Conservation (phyloP, 2,797 vertebrate genomes). For the Nannoperca australis region DNA sequence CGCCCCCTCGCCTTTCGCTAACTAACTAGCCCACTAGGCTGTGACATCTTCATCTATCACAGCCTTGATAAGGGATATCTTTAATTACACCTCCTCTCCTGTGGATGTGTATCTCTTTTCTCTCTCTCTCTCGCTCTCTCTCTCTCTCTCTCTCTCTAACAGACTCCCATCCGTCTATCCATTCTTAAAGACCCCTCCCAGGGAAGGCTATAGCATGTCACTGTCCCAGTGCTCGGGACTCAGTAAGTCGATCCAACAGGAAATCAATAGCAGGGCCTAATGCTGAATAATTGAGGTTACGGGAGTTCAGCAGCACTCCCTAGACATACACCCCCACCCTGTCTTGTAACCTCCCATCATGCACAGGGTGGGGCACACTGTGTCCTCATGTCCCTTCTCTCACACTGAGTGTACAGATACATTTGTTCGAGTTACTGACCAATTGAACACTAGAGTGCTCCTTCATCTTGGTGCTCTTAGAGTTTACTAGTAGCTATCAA, state of each 20-base stretch:
- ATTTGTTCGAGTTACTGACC: slow-evolving; percentile 65
- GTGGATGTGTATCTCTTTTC: slow-evolving; percentile 74
- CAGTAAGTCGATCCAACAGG: slow-evolving; percentile 87
- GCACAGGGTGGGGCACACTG: slow-evolving; percentile 57
- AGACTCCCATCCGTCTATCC: slow-evolving; percentile 74
- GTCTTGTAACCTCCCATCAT: slow-evolving; percentile 67
- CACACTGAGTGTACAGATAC: slow-evolving; percentile 43
- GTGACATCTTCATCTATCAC: slow-evolving; percentile 84
- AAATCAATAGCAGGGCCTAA: slow-evolving; percentile 87
- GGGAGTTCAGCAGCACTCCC: slow-evolving; percentile 83
- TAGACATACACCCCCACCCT: slow-evolving; percentile 65
- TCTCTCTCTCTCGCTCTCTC: slow-evolving; percentile 54
- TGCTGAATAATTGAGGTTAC: slow-evolving; percentile 90
- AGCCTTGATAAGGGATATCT: slow-evolving; percentile 80
- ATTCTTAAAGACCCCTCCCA: slow-evolving; percentile 68
- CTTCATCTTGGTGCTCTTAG: slow-evolving; percentile 39
- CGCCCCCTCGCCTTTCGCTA: slow-evolving; percentile 33
- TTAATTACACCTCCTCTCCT: slow-evolving; percentile 80
- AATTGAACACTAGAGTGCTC: slow-evolving; percentile 37
- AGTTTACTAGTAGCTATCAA: slow-evolving; percentile 17
- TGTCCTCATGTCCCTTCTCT: slow-evolving; percentile 54
- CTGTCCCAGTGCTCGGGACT: slow-evolving; percentile 76
- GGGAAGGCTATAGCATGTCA: slow-evolving; percentile 76
- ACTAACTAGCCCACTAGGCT: slow-evolving; percentile 57
- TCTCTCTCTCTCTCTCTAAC: slow-evolving; percentile 60